phyloP scores from a whole-genome alignment of 2,113 vertebrate species.

The Himantopus leucocephalus region DNA sequence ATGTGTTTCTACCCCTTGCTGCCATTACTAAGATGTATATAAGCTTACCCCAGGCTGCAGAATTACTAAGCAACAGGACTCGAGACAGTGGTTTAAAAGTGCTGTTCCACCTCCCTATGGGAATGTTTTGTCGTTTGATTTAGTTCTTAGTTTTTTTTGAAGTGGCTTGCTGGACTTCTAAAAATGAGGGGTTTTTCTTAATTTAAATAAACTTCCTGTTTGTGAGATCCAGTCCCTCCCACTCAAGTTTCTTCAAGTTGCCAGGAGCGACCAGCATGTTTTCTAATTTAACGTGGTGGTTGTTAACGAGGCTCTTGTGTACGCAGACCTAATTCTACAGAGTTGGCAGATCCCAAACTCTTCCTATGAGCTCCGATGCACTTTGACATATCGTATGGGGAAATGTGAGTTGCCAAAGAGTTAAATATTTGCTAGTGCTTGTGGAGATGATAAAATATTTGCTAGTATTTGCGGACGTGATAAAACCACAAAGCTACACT shows the following conservation, averaged over 20 bases:
- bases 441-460: conserved; percentile 27
- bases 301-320: neutral
- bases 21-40: neutral
- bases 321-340: neutral
- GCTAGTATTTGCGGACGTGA: conserved; percentile 17
- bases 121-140: neutral
- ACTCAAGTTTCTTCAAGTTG: neutral
- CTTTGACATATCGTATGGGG: conserved; percentile 47
- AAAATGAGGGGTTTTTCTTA: neutral
- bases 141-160: neutral
- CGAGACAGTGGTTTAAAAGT: neutral
- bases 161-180: neutral
- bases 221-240: neutral
- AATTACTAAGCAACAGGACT: neutral
- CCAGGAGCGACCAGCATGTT: neutral
- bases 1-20: neutral
- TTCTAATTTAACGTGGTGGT: neutral
- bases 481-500: conserved; percentile 19
- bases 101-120: neutral
- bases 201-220: conserved; percentile 37
- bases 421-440: conserved; percentile 71
- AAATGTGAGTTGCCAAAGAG: conserved; percentile 34
- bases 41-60: neutral
- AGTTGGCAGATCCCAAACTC: conserved; percentile 20
- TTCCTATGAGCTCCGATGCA: neutral